Percentiles rank a stretch among this genome's conserved stretches.
phyloP scores from a whole-genome alignment of 37 sponge, comb jelly and placozoan species.

The Beroe ovata region DNA sequence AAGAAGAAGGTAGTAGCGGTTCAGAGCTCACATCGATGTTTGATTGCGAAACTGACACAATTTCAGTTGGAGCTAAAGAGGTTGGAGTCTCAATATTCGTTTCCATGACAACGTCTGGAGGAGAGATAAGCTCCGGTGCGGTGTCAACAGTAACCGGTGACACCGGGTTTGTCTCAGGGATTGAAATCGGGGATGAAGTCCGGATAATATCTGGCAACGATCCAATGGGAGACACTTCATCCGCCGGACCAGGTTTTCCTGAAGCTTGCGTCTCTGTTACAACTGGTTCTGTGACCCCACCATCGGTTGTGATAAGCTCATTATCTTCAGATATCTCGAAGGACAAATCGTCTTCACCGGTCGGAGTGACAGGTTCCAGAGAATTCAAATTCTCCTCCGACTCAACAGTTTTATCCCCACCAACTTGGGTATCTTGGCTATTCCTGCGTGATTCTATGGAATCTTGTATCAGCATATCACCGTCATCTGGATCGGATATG shows the following conservation, averaged over 20 bases:
- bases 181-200: no score
- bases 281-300: no score
- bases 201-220: no score
- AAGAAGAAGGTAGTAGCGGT: background rate
- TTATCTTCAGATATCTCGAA: background rate
- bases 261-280: no score
- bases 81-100: background rate
- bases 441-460: background rate
- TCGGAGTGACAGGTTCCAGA: no score
- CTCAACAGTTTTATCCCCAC: background rate
- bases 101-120: background rate
- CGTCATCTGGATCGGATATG: slow-evolving; percentile 32
- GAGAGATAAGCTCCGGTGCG: background rate
- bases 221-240: no score
- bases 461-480: slow-evolving; percentile 40
- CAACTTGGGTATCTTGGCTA: no score
- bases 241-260: no score
- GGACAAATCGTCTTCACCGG: background rate
- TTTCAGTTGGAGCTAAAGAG: background rate
- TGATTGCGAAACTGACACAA: no score
- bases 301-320: background rate
- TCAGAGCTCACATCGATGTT: no score
- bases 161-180: background rate
- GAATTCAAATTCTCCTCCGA: background rate
- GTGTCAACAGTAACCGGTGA: background rate